A percentile compares a stretch with the other conserved stretches of the same genome.
These are phyloP conservation scores for Plebejus melissa DNA, from an alignment of 2,888 invertebrate genomes.

Conservation along the genomic window DNA sequence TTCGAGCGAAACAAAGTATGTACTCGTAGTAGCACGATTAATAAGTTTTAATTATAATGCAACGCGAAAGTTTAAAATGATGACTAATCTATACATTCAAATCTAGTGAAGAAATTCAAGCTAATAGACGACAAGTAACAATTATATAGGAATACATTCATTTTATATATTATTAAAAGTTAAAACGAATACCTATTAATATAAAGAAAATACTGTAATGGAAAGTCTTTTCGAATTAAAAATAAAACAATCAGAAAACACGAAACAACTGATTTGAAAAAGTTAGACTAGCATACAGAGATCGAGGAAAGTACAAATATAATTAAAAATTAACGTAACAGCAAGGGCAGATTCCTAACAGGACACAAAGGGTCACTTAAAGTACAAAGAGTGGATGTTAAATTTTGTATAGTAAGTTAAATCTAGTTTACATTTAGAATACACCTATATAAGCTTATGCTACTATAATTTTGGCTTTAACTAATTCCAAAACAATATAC, in stretches of 20 bases:
- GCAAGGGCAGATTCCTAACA: background rate
- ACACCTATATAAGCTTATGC: constrained; percentile 15
- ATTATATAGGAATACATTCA: constrained; percentile 15
- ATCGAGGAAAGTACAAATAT: background rate
- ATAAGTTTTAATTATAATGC: no score
- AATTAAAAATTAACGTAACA: background rate
- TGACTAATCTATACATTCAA: background rate
- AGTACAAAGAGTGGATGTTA: background rate
- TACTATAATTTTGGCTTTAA: constrained; percentile 4
- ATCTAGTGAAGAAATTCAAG: constrained; percentile 10
- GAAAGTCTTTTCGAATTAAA: background rate
- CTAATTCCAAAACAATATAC: constrained; percentile 11
- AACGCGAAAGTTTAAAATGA: no score
- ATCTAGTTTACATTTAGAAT: constrained; percentile 20
- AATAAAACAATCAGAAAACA: background rate
- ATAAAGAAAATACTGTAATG: background rate
- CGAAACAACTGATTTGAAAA: background rate
- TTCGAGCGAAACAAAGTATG: no score
- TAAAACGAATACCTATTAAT: background rate
- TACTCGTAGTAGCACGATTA: no score
- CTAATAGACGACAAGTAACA: constrained; percentile 20
- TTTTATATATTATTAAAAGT: constrained; percentile 6
- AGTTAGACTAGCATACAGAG: background rate
- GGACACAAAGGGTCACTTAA: background rate
- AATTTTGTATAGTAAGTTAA: constrained; percentile 4